Evolutionary conservation across 1,140 invertebrate genomes (phyloP).

Genomic region (Macrotrachela quadricornifera): DNA sequence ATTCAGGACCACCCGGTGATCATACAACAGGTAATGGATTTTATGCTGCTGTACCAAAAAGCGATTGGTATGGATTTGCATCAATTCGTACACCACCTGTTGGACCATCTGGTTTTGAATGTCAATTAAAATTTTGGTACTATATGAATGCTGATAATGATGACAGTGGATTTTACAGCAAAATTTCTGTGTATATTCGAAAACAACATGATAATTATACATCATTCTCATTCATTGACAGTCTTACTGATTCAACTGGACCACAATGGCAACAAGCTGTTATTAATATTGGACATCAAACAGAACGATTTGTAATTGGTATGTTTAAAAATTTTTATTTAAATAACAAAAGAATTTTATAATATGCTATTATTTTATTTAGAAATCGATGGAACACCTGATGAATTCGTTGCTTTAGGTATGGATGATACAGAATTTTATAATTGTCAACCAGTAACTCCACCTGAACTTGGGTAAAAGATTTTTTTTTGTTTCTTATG

Average conservation of each 20-base stretch:
- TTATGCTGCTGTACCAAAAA: slow-evolving; percentile 14
- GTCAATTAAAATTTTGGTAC: slow-evolving; percentile 15
- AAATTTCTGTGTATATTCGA: background rate
- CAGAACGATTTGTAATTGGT: background rate
- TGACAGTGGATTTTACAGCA: background rate
- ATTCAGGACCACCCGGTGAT: slow-evolving; percentile 45
- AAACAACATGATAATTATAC: background rate
- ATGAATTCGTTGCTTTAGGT: slow-evolving; percentile 15
- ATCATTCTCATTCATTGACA: background rate
- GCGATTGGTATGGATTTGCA: slow-evolving; percentile 11
- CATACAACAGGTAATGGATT: slow-evolving; percentile 36
- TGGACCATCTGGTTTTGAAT: slow-evolving; percentile 16
- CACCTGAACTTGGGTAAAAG: background rate
- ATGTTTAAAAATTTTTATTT: too few species aligned
- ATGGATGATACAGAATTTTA: slow-evolving; percentile 20
- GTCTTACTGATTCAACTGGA: background rate
- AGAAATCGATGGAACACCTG: background rate
- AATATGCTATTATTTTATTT: too few species aligned
- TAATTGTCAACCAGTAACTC: slow-evolving; percentile 12
- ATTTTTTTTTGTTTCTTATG: background rate
- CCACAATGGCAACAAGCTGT: background rate
- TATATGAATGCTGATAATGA: slow-evolving; percentile 2
- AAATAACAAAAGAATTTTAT: too few species aligned
- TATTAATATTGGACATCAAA: background rate
- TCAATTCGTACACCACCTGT: slow-evolving; percentile 3